phyloP scores from a whole-genome alignment of 2,797 vertebrate genomes.

The Chloroceryle amazona region DNA sequence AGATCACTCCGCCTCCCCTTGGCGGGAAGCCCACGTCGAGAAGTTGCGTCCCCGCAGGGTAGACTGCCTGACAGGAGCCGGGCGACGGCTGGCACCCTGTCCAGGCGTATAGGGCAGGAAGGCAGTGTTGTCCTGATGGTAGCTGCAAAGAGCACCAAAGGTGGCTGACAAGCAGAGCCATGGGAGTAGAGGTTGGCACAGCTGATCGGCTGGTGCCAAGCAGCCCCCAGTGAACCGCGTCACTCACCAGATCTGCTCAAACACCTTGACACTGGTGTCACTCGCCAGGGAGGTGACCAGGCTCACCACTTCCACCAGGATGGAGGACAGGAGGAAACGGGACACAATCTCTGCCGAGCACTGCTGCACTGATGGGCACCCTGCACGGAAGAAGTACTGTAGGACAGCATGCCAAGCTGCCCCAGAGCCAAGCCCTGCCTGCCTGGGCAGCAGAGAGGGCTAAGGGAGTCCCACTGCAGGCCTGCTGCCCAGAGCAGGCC shows the following conservation, averaged over 20 bases:
- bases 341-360: conserved; percentile 90
- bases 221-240: accelerated
- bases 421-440: not conserved
- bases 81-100: conserved; percentile 81
- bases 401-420: not conserved
- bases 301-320: conserved; percentile 89
- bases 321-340: conserved; percentile 91
- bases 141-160: conserved; percentile 72
- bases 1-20: too few species aligned
- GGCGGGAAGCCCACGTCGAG: too few species aligned
- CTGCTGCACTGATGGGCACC: conserved; percentile 91
- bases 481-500: not conserved
- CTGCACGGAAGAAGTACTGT: conserved; percentile 73
- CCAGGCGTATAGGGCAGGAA: conserved; percentile 85
- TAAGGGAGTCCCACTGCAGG: not conserved
- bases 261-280: conserved; percentile 93
- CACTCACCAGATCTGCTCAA: conserved; percentile 89
- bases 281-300: conserved; percentile 90
- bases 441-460: not conserved
- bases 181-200: not conserved
- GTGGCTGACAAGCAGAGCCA: not conserved
- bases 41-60: conserved; percentile 91
- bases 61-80: conserved; percentile 85
- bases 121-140: conserved; percentile 71
- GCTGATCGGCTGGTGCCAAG: not conserved